phyloP scores from a whole-genome alignment of 2,113 vertebrate species.

The Progne subis region DNA sequence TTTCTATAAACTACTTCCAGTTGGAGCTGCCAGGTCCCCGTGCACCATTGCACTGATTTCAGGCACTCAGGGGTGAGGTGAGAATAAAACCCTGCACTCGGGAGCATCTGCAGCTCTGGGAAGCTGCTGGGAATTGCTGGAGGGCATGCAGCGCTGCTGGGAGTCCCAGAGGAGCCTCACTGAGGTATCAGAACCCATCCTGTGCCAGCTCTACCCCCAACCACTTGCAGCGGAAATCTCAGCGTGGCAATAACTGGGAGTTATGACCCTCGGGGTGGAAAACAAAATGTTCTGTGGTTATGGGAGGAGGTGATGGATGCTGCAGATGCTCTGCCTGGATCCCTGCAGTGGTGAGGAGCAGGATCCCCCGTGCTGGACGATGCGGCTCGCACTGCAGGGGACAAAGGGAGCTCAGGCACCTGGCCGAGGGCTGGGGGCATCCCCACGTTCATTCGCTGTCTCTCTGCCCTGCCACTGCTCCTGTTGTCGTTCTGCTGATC shows the following conservation, averaged over 20 bases:
- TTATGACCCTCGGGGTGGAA: neutral
- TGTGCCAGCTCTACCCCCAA: neutral
- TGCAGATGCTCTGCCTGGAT: neutral
- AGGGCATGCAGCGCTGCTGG: neutral
- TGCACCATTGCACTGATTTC: neutral
- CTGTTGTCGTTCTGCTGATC: neutral
- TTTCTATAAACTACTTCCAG: neutral
- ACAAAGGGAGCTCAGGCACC: neutral
- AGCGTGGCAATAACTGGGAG: neutral
- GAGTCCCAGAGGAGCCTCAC: neutral
- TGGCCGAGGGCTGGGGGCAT: neutral
- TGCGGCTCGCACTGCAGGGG: neutral
- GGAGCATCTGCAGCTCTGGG: neutral
- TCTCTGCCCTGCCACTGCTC: neutral
- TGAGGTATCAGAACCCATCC: neutral
- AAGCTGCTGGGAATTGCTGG: neutral
- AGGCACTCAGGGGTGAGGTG: neutral
- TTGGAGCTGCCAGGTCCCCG: neutral
- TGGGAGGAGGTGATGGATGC: neutral
- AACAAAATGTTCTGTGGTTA: neutral
- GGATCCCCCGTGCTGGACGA: neutral
- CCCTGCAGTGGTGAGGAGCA: neutral
- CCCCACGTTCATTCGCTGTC: neutral
- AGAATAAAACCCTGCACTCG: neutral
- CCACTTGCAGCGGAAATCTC: neutral